Conservation (phyloP, 2,888 invertebrate species). For the Strigamia transsilvanica region DNA sequence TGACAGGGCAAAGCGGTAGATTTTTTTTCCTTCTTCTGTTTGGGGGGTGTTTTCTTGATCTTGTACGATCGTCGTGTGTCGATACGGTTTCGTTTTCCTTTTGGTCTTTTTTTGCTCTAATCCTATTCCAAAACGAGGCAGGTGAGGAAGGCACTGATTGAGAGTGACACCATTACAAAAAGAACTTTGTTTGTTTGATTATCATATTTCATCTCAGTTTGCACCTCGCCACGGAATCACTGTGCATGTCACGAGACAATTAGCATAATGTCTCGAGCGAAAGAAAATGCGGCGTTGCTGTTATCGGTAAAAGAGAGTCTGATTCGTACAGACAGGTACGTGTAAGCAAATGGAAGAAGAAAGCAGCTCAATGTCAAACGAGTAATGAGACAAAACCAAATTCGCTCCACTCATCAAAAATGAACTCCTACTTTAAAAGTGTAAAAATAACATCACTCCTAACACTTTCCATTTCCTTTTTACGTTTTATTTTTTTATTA, state of each 20-base stretch:
- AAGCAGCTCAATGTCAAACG: constrained; percentile 44
- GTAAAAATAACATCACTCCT: constrained; percentile 2
- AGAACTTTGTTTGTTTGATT: constrained; percentile 42
- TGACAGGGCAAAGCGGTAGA: background rate
- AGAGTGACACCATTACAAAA: constrained; percentile 44
- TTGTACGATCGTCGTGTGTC: constrained; percentile 1
- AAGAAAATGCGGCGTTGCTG: constrained; percentile 9
- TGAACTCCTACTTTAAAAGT: constrained; percentile 20
- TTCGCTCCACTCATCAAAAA: constrained; percentile 39
- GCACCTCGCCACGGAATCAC: constrained; percentile 42
- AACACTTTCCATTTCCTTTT: background rate
- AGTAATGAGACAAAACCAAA: constrained; percentile 44
- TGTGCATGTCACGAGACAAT: constrained; percentile 44
- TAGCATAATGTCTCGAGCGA: constrained; percentile 36
- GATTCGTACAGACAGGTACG: constrained; percentile 42
- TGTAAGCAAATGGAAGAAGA: constrained; percentile 36
- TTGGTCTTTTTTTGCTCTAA: background rate
- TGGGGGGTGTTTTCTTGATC: background rate
- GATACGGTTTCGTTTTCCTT: background rate
- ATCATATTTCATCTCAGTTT: constrained; percentile 39
- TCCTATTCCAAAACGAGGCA: constrained; percentile 11
- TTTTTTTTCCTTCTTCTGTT: background rate
- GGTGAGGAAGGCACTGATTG: constrained; percentile 24
- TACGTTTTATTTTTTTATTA: background rate
- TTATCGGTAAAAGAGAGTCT: constrained; percentile 29